Evolutionary conservation across 2,797 vertebrate genomes (phyloP).

Genomic region (Sebastes vulpes): DNA sequence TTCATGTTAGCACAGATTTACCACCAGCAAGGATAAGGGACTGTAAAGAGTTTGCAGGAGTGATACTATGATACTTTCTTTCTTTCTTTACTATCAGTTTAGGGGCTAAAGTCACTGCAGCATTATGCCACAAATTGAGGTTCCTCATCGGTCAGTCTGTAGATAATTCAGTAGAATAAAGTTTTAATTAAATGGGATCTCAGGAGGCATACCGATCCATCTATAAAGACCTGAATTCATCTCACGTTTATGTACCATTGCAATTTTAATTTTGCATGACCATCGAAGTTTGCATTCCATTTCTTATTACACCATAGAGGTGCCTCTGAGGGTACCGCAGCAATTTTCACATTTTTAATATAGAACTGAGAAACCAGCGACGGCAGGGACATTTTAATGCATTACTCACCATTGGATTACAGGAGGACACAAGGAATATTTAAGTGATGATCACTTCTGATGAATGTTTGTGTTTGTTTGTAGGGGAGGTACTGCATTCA

Average conservation of each 20-base stretch:
- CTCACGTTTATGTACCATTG: constrained; percentile 17
- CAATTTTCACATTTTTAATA: constrained; percentile 38
- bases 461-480: neutral
- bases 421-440: neutral
- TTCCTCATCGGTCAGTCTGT: neutral
- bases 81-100: neutral
- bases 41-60: neutral
- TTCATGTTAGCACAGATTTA: neutral
- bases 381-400: constrained; percentile 16
- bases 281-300: constrained; percentile 23
- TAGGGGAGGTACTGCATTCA: neutral
- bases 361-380: neutral
- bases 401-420: neutral
- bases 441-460: neutral
- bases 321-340: constrained; percentile 5
- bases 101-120: neutral
- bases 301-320: constrained; percentile 19
- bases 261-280: constrained; percentile 50
- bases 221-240: constrained; percentile 29
- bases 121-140: neutral
- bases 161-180: constrained; percentile 13
- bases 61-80: neutral
- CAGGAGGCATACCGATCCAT: neutral
- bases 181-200: constrained; percentile 20
- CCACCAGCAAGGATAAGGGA: neutral